A percentile compares a stretch with the other conserved stretches of the same genome.
phyloP scores from a whole-genome alignment of 2,888 invertebrate genomes.

The Alloscopus bannaensis region DNA sequence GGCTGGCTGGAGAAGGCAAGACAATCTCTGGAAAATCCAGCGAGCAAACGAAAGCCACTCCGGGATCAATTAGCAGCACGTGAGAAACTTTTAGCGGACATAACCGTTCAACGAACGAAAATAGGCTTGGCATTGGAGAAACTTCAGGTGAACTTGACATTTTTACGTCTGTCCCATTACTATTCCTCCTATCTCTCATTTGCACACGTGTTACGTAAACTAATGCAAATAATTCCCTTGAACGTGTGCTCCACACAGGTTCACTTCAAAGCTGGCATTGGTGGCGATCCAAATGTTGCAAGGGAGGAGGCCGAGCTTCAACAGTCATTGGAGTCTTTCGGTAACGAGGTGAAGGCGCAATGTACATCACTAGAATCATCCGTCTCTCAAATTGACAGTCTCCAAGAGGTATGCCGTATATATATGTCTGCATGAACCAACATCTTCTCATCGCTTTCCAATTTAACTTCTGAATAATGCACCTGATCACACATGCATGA shows the following conservation, averaged over 20 bases:
- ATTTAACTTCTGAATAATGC: neutral
- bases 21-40: constrained; percentile 85
- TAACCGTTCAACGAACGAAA: constrained; percentile 92
- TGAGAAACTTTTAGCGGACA: constrained; percentile 85
- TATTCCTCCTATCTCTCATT: too few species aligned
- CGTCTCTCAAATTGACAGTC: constrained; percentile 89
- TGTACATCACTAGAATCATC: constrained; percentile 83
- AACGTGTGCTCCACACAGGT: constrained; percentile 81
- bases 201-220: too few species aligned
- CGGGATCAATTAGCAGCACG: constrained; percentile 90
- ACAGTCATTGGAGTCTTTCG: constrained; percentile 82
- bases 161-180: too few species aligned
- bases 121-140: constrained; percentile 92
- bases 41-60: constrained; percentile 90
- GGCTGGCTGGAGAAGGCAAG: constrained; percentile 92
- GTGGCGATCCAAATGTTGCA: constrained; percentile 85
- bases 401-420: constrained; percentile 80
- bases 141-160: constrained; percentile 81
- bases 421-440: neutral
- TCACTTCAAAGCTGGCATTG: constrained; percentile 90
- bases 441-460: neutral
- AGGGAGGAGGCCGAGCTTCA: constrained; percentile 84
- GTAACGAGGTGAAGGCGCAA: constrained; percentile 81
- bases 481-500: too few species aligned
- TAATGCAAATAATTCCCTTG: too few species aligned